Conservation (phyloP, 2,797 vertebrate species). For the Tauraco hartlaubi region DNA sequence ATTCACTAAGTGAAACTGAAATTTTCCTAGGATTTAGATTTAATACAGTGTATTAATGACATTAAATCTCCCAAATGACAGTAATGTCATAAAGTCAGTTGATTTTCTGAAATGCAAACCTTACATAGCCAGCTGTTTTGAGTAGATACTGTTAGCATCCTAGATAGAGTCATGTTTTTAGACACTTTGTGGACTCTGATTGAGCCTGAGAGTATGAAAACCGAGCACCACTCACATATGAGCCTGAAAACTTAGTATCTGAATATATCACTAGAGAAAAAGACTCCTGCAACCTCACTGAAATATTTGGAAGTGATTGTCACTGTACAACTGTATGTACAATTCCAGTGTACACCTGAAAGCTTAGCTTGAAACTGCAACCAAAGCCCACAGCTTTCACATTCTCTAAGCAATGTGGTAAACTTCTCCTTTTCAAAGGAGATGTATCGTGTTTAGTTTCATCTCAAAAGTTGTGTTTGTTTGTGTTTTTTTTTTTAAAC, state of each 20-base stretch:
- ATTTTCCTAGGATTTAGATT: not conserved
- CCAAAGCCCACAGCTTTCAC: not conserved
- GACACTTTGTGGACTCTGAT: not conserved
- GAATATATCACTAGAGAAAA: conserved; percentile 16
- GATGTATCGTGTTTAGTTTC: not conserved
- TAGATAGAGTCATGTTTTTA: not conserved
- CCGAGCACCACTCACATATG: not conserved
- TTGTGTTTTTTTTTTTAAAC: not conserved
- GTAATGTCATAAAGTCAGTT: not conserved
- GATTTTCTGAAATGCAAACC: not conserved
- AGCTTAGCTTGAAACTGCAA: not conserved
- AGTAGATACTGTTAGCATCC: not conserved
- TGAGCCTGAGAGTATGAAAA: not conserved
- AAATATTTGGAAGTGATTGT: not conserved
- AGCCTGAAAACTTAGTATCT: not conserved
- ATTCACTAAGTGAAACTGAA: not conserved
- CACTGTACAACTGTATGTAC: not conserved
- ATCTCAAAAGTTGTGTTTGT: not conserved
- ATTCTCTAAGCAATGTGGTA: not conserved
- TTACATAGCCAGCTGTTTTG: not conserved
- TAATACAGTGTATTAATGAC: not conserved
- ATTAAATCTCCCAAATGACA: not conserved
- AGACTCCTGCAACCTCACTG: not conserved
- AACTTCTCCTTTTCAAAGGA: not conserved
- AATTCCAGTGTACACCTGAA: fast-evolving